Evolutionary conservation across 2,888 invertebrate species (phyloP), one percentile per base, ranked within the genome.

Genomic region (Brachyopa scutellaris): DNA sequence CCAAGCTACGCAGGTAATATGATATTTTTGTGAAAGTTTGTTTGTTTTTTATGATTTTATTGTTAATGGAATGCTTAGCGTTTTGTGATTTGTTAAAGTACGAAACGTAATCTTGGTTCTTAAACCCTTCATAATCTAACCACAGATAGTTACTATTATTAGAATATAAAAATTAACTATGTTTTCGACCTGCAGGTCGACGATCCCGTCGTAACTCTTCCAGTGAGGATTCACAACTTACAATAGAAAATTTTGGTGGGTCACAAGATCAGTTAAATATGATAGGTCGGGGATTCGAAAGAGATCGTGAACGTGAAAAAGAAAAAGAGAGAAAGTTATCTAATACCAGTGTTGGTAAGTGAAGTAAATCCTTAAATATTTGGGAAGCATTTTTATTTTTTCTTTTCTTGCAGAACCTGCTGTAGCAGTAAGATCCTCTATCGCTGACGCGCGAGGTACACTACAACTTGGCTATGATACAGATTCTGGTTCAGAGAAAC

Each of bases 191-290:
- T 90, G 94, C 94, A 74, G 97, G 97, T 0, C 93, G 96, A 2
- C 93, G 97, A 47, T 97, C 97, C 47, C 92, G 97, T 13, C 92
- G 97, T 83, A 96, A 96, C 88, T 97, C 97, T 85, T 92, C 95
- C 55, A 93, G 94, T 79, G 97, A 97, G 88, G 97, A 97, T 88
- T 96, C 96, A 29, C 96, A 97, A 90, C 92, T 97, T 85, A 97
- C 97, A 0, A 95, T 97, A 66, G 97, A 97, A 91, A 97, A 97
- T 91, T 97, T 97, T 90, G 97, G 97, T 49, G 97, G 97, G 70
- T 96, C 96, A 85, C 97, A 97, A 92, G 97, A 97, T 90, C 94
- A 97, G 86, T 90, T 97, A 85, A 96, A 96, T 91, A 95, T 96
- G 88, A 94, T 96, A 45, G 96, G 96, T 0, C 92, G 94, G 74